Percentiles rank a stretch among this genome's conserved stretches.
These are phyloP conservation scores for Champsocephalus esox DNA, from an alignment of 2,797 vertebrate genomes.

Conservation along the genomic window DNA sequence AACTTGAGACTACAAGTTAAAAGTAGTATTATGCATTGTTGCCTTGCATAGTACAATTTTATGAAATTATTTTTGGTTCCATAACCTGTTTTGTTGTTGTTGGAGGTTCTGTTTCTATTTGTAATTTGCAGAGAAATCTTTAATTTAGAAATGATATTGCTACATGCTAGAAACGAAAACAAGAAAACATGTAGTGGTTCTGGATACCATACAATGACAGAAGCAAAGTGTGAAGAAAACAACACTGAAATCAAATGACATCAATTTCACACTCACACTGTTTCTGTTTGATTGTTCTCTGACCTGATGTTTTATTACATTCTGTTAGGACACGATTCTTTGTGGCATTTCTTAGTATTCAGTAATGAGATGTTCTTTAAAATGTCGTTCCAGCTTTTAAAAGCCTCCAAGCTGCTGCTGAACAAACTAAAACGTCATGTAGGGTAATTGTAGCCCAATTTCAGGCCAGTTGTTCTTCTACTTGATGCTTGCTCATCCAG, in stretches of 20 bases:
- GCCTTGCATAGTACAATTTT: not conserved
- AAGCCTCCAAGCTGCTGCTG: constrained; percentile 38
- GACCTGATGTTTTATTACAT: constrained; percentile 58
- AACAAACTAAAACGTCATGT: constrained; percentile 30
- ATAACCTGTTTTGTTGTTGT: not conserved
- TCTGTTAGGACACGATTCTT: constrained; percentile 57
- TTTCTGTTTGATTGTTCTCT: constrained; percentile 61
- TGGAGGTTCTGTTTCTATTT: constrained; percentile 5
- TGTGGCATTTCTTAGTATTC: constrained; percentile 63
- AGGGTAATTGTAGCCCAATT: constrained; percentile 43
- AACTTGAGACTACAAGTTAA: not conserved
- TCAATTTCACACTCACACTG: constrained; percentile 55
- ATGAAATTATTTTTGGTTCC: not conserved
- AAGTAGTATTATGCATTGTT: not conserved
- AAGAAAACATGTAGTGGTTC: constrained; percentile 30
- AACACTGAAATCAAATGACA: constrained; percentile 62
- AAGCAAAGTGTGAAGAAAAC: constrained; percentile 56
- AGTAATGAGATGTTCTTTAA: constrained; percentile 62
- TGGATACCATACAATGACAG: constrained; percentile 42
- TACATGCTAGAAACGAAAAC: not conserved
- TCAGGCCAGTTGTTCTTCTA: constrained; percentile 34
- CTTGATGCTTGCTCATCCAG: constrained; percentile 34
- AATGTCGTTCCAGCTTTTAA: constrained; percentile 55
- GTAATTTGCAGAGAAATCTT: constrained; percentile 35
- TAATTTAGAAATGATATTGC: constrained; percentile 41